These are phyloP conservation scores for Isurus oxyrinchus DNA, from an alignment of 2,113 vertebrate genomes.

Conservation along the genomic window DNA sequence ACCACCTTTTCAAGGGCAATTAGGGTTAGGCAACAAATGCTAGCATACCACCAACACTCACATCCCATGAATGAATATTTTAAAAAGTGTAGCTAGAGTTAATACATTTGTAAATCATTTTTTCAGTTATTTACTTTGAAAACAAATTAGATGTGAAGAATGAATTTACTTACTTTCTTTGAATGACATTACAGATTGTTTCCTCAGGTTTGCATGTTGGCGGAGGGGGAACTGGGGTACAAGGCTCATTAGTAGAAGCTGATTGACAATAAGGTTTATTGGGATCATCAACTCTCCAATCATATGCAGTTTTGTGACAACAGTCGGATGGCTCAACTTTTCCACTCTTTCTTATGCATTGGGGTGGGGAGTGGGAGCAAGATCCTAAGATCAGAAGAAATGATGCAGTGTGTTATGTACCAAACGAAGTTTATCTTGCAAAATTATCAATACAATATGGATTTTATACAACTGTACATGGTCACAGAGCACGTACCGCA, in stretches of 20 bases:
- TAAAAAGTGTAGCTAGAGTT: neutral
- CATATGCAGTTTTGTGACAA: conserved; percentile 54
- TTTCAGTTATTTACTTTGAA: neutral
- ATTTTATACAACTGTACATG: neutral
- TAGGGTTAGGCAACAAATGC: too few species aligned
- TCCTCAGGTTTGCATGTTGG: neutral
- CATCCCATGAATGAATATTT: too few species aligned
- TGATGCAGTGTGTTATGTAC: neutral
- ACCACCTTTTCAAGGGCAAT: too few species aligned
- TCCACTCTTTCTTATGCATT: conserved; percentile 52
- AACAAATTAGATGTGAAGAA: neutral
- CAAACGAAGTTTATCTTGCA: neutral
- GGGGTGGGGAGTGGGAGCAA: neutral
- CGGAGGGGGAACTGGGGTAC: neutral
- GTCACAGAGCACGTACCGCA: conserved; percentile 52
- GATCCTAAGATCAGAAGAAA: conserved; percentile 4
- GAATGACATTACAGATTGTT: neutral
- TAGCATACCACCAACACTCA: too few species aligned
- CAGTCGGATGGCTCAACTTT: conserved; percentile 48
- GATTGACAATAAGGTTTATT: conserved; percentile 49
- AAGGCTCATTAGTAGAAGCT: conserved; percentile 42
- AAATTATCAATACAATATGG: neutral
- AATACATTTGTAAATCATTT: neutral
- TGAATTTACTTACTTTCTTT: neutral
- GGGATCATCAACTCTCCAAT: conserved; percentile 51